phyloP scores from a whole-genome alignment of 2,888 invertebrate species.

The Tipula unca region DNA sequence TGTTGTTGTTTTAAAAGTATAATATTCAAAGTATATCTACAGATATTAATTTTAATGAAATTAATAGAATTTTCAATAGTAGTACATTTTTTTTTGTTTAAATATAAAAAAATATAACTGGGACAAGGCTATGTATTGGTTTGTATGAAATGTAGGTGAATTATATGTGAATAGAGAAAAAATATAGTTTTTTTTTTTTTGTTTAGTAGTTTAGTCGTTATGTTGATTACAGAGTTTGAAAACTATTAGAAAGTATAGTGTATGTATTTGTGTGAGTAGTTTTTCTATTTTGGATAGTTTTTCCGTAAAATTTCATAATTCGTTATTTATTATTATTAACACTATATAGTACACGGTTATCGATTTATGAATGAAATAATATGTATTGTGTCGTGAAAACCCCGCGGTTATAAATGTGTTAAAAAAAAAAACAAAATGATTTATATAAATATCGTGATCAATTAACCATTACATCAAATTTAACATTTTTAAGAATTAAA shows the following conservation, averaged over 20 bases:
- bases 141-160: constrained; percentile 8
- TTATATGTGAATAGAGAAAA: constrained; percentile 14
- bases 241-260: neutral
- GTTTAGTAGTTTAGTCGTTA: neutral
- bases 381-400: neutral
- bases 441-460: constrained; percentile 14
- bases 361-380: neutral
- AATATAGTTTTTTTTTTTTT: neutral
- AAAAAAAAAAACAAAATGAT: neutral
- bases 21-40: neutral
- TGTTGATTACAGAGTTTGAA: neutral
- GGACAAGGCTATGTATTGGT: constrained; percentile 14
- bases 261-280: neutral
- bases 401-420: neutral
- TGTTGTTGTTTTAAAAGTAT: neutral
- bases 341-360: neutral
- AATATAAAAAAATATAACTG: neutral
- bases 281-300: neutral
- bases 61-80: constrained; percentile 14
- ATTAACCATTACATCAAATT: constrained; percentile 14
- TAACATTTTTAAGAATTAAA: neutral
- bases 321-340: neutral
- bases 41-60: neutral
- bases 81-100: neutral
- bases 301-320: constrained; percentile 14